A percentile compares a stretch with the other conserved stretches of the same genome.
Evolutionary conservation across 2,113 vertebrate genomes (phyloP).

Genomic region (Oplegnathus fasciatus): DNA sequence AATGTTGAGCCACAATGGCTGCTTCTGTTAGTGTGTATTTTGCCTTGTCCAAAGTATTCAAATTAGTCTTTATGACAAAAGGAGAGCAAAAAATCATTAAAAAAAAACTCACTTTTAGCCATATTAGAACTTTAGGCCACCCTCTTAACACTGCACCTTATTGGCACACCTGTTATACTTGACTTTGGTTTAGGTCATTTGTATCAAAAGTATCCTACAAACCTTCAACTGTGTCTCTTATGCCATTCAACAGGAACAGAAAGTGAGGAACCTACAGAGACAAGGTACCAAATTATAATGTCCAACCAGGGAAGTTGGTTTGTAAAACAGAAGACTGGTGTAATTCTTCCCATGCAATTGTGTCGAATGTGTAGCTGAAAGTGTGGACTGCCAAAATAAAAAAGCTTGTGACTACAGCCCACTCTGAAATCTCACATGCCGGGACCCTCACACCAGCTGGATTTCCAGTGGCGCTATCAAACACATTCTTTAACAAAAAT

Average conservation of each 20-base stretch:
- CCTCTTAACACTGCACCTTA: neutral
- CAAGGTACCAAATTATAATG: constrained; percentile 66
- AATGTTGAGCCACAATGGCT: neutral
- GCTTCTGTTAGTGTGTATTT: neutral
- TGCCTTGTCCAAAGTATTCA: neutral
- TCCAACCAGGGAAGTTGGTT: neutral
- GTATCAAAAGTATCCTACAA: neutral
- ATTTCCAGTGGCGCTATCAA: neutral
- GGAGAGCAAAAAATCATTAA: neutral
- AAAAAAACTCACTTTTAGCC: neutral
- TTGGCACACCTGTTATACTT: neutral
- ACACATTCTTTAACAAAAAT: neutral
- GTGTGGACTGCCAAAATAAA: neutral
- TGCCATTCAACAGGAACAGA: constrained; percentile 58
- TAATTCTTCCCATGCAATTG: neutral
- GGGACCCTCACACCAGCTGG: neutral
- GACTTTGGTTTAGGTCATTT: neutral
- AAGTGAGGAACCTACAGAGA: constrained; percentile 50
- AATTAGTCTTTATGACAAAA: neutral
- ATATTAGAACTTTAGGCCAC: neutral
- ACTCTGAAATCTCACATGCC: neutral
- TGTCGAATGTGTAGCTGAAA: neutral
- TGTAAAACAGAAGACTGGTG: neutral
- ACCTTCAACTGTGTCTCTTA: constrained; percentile 10
- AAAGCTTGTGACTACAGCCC: neutral